phyloP scores from a whole-genome alignment of 2,888 invertebrate genomes.

The Leptopilina syphax region DNA sequence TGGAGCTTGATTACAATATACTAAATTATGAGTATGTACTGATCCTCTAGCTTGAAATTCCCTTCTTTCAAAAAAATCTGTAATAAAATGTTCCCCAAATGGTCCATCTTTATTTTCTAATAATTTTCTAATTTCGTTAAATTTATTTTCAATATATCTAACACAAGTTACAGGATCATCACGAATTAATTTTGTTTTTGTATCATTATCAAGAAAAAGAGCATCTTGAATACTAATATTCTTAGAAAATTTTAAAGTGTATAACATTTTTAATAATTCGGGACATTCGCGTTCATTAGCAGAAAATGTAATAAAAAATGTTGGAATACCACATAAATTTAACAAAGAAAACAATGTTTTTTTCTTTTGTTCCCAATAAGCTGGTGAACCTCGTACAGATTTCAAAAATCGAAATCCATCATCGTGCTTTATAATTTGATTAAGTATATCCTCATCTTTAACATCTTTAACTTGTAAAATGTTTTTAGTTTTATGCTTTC shows the following conservation, averaged over 20 bases:
- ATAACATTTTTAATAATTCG: conserved; percentile 48
- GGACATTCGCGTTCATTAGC: conserved; percentile 50
- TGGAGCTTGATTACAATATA: no score
- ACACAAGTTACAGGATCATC: no score
- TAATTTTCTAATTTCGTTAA: conserved; percentile 36
- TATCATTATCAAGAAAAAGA: conserved; percentile 23
- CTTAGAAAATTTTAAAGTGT: neutral
- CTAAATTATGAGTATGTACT: conserved; percentile 49
- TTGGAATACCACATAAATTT: conserved; percentile 50
- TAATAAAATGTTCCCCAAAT: conserved; percentile 41
- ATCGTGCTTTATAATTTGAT: conserved; percentile 35
- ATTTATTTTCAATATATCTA: neutral
- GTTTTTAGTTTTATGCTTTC: neutral
- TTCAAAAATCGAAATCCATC: conserved; percentile 46
- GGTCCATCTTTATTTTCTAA: conserved; percentile 42
- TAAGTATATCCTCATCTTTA: neutral
- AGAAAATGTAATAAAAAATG: no score
- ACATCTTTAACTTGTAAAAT: neutral
- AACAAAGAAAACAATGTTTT: conserved; percentile 53
- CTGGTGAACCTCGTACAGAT: conserved; percentile 43
- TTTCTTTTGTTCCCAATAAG: conserved; percentile 50
- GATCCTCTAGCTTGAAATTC: conserved; percentile 56
- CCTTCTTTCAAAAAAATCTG: conserved; percentile 46
- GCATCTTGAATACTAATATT: conserved; percentile 39
- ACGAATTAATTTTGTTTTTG: neutral